Conservation (phyloP, 2,797 vertebrate genomes). For the Kryptopterus vitreolus region DNA sequence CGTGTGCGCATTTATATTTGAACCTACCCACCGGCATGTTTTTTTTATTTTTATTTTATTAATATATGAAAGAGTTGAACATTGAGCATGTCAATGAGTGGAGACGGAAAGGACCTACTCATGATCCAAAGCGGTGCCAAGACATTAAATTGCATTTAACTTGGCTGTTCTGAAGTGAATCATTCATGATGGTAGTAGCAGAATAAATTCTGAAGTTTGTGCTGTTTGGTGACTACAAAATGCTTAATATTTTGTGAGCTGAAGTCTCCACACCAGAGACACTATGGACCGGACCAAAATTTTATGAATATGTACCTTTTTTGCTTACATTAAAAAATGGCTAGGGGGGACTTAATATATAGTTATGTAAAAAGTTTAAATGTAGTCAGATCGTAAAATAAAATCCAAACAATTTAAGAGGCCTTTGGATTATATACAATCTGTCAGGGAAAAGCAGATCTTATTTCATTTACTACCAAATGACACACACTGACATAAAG, state of each 20-base stretch:
- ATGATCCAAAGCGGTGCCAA: neutral
- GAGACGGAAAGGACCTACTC: neutral
- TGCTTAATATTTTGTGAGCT: too few relatives aligned
- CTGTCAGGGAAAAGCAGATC: neutral
- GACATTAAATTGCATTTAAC: too few relatives aligned
- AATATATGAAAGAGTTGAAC: too few relatives aligned
- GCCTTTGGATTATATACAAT: neutral
- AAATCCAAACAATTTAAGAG: neutral
- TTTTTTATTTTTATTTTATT: too few relatives aligned
- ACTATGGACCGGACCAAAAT: too few relatives aligned
- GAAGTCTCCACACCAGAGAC: neutral
- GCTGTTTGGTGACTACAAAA: neutral
- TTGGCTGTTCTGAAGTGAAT: neutral
- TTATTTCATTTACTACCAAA: neutral
- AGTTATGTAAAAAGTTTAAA: too few relatives aligned
- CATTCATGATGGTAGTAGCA: neutral
- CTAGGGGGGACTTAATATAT: too few relatives aligned
- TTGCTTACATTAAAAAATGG: neutral
- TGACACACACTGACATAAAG: neutral
- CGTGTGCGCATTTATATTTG: neutral
- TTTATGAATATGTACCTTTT: too few relatives aligned
- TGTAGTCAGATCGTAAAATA: neutral
- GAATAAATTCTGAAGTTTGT: neutral
- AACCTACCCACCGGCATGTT: too few relatives aligned
- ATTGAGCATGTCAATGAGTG: neutral